Conservation (phyloP, 2,888 invertebrate genomes). For the Nebria salina region DNA sequence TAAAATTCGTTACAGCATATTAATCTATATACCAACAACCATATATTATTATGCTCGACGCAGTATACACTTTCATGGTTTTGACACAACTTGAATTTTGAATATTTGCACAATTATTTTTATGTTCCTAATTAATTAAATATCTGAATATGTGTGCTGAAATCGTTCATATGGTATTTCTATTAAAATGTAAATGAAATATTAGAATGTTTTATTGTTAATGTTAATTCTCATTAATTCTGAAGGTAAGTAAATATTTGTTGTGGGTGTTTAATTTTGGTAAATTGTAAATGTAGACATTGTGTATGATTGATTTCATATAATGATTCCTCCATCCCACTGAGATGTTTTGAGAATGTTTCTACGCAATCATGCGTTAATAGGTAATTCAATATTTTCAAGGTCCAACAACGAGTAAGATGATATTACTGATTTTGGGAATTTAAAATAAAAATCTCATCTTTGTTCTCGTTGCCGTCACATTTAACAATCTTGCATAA, state of each 20-base stretch:
- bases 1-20: background rate
- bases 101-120: too few relatives aligned
- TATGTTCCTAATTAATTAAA: too few relatives aligned
- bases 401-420: background rate
- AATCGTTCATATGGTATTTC: too few relatives aligned
- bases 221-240: background rate
- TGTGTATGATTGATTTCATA: background rate
- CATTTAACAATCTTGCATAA: too few relatives aligned
- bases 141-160: too few relatives aligned
- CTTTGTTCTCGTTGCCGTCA: too few relatives aligned
- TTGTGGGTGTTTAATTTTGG: background rate
- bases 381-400: background rate
- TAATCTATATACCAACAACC: background rate
- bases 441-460: background rate
- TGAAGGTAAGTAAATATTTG: background rate
- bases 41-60: background rate
- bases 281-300: background rate
- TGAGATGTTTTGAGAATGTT: background rate
- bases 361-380: background rate
- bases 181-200: background rate
- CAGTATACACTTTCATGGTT: background rate
- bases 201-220: background rate
- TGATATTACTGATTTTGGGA: background rate
- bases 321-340: background rate
- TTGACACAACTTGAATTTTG: background rate